Evolutionary conservation across 2,113 vertebrate genomes (phyloP), one percentile per base, ranked within the genome.

Genomic region (Jaculus jaculus): DNA sequence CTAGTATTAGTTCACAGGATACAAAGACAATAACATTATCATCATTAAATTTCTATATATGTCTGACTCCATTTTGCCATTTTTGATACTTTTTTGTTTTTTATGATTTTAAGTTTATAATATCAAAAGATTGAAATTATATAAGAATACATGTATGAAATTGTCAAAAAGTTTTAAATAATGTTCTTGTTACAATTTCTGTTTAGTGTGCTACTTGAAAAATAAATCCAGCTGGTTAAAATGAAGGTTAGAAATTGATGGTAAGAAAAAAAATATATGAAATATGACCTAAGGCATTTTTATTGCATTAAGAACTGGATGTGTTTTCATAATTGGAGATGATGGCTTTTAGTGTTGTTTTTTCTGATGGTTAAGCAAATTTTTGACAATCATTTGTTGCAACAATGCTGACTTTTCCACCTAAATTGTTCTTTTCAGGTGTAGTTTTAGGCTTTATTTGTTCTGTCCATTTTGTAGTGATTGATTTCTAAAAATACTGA

Each of bases 301-400:
- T 54, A 71, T 88, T 89, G 2, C 51, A 85, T 73, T 85, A 58
- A 66, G 8, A 89, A 60, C 77, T 89, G 30, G 9, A 79, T n/a
- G n/a, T 88, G 66, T 85, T 94, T 96, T 91, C 24, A 82, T 89
- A 78, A 9, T 81, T 93, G 72, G 72, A 77, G 58, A 0, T 28
- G 42, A 75, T 93, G 5, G 1, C 12, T 88, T 79, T 84, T 58
- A 39, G 16, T n/a, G 30, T 74, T 16, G 65, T 47, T 91, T 47
- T 91, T 80, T 32, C 26, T 89, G 51, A 88, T 80, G 21, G 80
- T 93, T 84, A 90, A 90, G 63, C 0, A 68, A 63, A 13, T 47
- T 51, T 6, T 74, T 85, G 54, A 37, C 8, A 81, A 60, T 77
- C 54, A 82, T 81, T 86, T 30, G 15, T 77, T 82, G 61, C 8